Evolutionary conservation across 30 jellyfish, hydroid and myxozoan genomes (phyloP).

Genomic region (Nemopilema nomurai): DNA sequence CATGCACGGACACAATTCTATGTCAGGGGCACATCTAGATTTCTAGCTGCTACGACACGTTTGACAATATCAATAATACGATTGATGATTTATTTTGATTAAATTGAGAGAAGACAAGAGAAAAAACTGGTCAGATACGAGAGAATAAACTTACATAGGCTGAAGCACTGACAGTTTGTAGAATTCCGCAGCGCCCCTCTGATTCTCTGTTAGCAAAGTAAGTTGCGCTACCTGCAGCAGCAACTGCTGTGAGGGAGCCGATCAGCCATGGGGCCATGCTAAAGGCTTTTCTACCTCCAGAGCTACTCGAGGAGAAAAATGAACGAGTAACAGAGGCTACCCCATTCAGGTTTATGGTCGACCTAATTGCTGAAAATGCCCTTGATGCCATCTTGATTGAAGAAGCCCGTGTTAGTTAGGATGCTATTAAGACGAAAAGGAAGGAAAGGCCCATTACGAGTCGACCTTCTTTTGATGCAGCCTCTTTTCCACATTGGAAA

Average conservation of each 20-base stretch:
- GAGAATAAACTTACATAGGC: constrained; percentile 72
- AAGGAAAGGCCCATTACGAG: background rate
- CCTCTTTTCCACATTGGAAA: background rate
- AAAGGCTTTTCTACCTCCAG: constrained; percentile 5
- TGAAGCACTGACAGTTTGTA: constrained; percentile 64
- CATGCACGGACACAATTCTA: too few species aligned
- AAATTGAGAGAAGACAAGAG: too few species aligned
- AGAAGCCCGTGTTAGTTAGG: background rate
- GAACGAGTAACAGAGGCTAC: constrained; percentile 9
- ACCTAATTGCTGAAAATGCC: constrained; percentile 34
- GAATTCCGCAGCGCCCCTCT: constrained; percentile 41
- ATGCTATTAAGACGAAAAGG: background rate
- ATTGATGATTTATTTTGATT: too few species aligned
- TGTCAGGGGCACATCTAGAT: too few species aligned
- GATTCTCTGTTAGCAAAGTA: constrained; percentile 42
- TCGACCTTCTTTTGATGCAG: background rate
- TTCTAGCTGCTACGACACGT: too few species aligned
- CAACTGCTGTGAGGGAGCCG: constrained; percentile 70
- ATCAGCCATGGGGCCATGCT: constrained; percentile 35
- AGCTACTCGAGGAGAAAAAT: constrained; percentile 5
- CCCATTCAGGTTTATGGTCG: constrained; percentile 30
- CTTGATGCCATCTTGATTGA: constrained; percentile 45
- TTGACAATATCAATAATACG: too few species aligned
- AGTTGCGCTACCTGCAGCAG: constrained; percentile 52
- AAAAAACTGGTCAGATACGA: too few species aligned